These are phyloP conservation scores for Apis laboriosa DNA, from an alignment of 1,140 invertebrate species.

Conservation along the genomic window DNA sequence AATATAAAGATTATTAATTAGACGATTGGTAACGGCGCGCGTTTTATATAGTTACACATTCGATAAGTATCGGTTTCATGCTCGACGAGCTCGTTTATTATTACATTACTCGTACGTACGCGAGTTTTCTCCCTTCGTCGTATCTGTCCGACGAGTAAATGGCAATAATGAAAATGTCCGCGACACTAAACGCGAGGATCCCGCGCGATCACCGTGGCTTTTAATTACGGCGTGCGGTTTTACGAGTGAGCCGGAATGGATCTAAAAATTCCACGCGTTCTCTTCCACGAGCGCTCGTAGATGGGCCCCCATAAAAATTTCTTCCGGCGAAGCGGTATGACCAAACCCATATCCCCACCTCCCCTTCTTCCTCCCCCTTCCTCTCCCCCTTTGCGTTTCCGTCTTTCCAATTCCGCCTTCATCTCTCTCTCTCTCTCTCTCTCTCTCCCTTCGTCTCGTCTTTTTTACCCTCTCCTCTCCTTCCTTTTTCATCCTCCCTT, in stretches of 20 bases:
- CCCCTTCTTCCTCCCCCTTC: background rate
- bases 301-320: conserved; percentile 77
- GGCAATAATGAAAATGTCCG: conserved; percentile 52
- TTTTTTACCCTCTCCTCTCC: background rate
- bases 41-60: background rate
- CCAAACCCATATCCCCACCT: conserved; percentile 39
- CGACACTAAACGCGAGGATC: conserved; percentile 46
- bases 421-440: background rate
- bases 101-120: background rate
- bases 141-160: conserved; percentile 18
- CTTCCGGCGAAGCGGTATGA: conserved; percentile 68
- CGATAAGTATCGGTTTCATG: conserved; percentile 17
- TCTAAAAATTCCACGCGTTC: conserved; percentile 73
- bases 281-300: conserved; percentile 51
- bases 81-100: conserved; percentile 12
- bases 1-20: background rate
- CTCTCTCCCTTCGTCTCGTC: background rate
- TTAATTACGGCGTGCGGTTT: conserved; percentile 70
- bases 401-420: background rate
- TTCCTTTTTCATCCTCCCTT: background rate
- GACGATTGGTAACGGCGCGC: background rate
- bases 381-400: conserved; percentile 21
- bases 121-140: background rate
- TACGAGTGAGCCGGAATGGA: conserved; percentile 61
- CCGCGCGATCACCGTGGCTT: conserved; percentile 62